Percentiles rank a stretch among this genome's conserved stretches.
Conservation (phyloP, 2,797 vertebrate species). For the Enteromius mattozi region DNA sequence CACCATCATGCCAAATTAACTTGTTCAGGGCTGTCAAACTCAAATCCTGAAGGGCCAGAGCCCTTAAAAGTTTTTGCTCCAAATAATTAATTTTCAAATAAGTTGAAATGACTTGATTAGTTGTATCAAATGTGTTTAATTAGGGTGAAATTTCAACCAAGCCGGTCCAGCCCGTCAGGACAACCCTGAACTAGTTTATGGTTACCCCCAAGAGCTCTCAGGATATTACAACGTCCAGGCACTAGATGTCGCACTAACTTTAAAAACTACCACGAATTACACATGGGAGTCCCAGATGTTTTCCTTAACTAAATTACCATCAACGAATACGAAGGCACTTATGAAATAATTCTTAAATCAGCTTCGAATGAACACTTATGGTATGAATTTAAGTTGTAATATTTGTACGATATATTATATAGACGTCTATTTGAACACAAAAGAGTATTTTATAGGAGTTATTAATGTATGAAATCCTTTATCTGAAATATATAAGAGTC, state of each 20-base stretch:
- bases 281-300: neutral
- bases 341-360: neutral
- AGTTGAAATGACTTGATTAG: neutral
- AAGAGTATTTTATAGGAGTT: neutral
- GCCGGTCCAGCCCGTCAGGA: too few relatives aligned
- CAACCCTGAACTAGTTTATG: neutral
- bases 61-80: neutral
- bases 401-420: neutral
- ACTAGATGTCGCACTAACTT: conserved; percentile 34
- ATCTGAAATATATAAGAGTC: neutral
- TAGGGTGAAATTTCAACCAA: neutral
- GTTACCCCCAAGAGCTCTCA: neutral
- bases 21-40: neutral
- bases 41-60: neutral
- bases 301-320: neutral
- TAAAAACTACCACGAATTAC: neutral
- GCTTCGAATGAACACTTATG: neutral
- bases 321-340: neutral
- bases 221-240: neutral
- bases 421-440: neutral
- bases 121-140: neutral
- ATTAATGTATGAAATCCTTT: neutral
- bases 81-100: neutral
- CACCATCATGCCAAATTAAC: neutral
- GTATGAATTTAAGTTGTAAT: neutral